Evolutionary conservation across 92 coral and sea anemone genomes (phyloP).

Genomic region (Porites lobata): DNA sequence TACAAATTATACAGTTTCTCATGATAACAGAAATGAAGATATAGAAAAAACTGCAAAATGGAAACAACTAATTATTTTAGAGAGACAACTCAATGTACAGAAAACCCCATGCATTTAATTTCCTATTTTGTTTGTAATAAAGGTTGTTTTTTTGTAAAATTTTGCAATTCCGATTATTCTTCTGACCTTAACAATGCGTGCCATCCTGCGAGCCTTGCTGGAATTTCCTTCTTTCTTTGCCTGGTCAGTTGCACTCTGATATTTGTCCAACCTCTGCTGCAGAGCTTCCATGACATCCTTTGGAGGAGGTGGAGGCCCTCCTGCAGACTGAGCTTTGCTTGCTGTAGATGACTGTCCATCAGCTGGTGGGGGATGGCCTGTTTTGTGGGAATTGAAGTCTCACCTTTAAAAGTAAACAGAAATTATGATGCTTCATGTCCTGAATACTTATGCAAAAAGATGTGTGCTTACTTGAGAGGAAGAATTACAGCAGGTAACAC

Average conservation of each 20-base stretch:
- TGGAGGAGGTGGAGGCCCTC: constrained; percentile 90
- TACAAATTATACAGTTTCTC: too few species aligned
- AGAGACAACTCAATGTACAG: too few species aligned
- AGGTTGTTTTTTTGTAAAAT: too few species aligned
- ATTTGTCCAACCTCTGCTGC: constrained; percentile 91
- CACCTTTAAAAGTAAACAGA: background rate
- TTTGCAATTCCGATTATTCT: too few species aligned
- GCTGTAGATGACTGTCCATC: constrained; percentile 55
- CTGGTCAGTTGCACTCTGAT: constrained; percentile 82
- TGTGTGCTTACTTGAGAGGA: too few species aligned
- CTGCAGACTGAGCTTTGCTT: constrained; percentile 20
- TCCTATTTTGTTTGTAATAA: too few species aligned
- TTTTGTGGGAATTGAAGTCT: constrained; percentile 1
- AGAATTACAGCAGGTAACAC: too few species aligned
- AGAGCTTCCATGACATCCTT: constrained; percentile 90
- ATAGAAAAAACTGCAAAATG: too few species aligned
- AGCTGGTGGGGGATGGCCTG: constrained; percentile 55
- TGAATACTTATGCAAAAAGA: too few species aligned
- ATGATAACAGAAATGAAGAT: too few species aligned
- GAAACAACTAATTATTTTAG: too few species aligned
- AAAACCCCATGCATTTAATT: too few species aligned
- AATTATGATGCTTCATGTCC: background rate
- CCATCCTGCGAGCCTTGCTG: constrained; percentile 96
- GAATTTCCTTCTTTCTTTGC: constrained; percentile 92
- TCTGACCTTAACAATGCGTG: constrained; percentile 92